A percentile compares a stretch with the other conserved stretches of the same genome.
Evolutionary conservation across 2,797 vertebrate species (phyloP).

Genomic region (Smutsia temminckii): DNA sequence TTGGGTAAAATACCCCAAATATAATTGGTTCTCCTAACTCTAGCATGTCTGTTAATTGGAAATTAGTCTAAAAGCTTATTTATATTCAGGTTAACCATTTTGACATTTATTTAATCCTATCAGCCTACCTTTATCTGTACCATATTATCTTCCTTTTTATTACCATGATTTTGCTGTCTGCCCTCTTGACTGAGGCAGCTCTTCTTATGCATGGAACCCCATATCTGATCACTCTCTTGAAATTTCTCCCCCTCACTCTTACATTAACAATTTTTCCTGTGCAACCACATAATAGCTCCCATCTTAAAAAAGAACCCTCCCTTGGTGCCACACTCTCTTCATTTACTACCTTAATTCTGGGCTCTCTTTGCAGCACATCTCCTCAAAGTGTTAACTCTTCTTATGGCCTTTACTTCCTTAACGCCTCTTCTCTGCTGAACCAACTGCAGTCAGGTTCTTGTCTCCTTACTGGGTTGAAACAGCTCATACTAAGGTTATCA

Average conservation of each 20-base stretch:
- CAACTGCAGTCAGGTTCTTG: not conserved
- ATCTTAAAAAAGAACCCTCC: not conserved
- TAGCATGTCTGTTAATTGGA: not conserved
- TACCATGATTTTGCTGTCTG: not conserved
- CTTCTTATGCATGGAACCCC: no score
- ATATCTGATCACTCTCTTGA: not conserved
- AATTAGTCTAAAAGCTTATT: constrained; percentile 28
- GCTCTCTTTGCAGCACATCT: not conserved
- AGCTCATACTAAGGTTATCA: not conserved
- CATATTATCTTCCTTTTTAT: not conserved
- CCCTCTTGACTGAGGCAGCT: not conserved
- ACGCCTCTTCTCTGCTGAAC: not conserved
- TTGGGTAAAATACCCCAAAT: not conserved
- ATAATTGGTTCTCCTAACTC: not conserved
- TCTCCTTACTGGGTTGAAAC: not conserved
- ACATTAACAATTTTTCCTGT: not conserved
- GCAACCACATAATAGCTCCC: not conserved
- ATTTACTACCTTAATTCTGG: not conserved
- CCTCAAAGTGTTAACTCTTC: not conserved
- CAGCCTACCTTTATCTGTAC: accelerated
- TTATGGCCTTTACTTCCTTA: not conserved
- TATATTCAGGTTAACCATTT: constrained; percentile 5
- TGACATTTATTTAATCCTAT: not conserved
- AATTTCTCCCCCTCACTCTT: not conserved
- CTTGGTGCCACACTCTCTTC: not conserved